Evolutionary conservation across 1,140 invertebrate species (phyloP), one percentile per base, ranked within the genome.

Genomic region (Euura saliciscinereae): DNA sequence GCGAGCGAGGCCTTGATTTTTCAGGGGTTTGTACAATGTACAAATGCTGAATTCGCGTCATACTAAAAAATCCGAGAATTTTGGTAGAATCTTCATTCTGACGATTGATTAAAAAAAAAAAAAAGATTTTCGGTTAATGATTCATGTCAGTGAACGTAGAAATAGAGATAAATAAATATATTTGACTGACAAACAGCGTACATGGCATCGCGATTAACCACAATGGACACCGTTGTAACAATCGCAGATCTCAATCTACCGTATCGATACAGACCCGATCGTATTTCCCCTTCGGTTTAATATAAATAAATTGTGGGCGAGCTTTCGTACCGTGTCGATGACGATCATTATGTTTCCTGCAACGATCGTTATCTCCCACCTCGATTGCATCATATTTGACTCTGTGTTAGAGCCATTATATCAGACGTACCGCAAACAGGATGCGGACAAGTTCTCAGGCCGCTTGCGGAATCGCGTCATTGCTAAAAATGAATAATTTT

Each of bases 351-450:
- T 77, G 74, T 77, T 71, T 73, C 67, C 71, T 69, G 70, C 73
- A 75, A 77, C 73, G 75, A 77, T 77, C 75, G 73, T 77, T 74
- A 77, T 77, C 75, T 69, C 44, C 13, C 45, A 46, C 13, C 66
- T 69, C 68, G 28, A 28, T 28, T 28, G 6, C 66, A 42, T 28
- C 28, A 28, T 28, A 28, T 28, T 28, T 28, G 28, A 28, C 28
- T 28, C 28, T 28, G 28, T 28, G 28, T 28, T 28, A 28, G 28
- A 28, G 28, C 28, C 28, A 28, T 28, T 28, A 28, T 28, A 28
- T 28, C 28, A 28, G 28, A 28, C 28, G 28, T 28, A 28, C 66
- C 43, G 13, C 8, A 6, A 43, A 67, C 43, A 51, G 46, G 46
- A 51, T 51, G 11, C 46, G 2, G 46, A 51, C 46, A 51, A 7